phyloP scores from a whole-genome alignment of 2,888 invertebrate species.

The Hydroisotoma schaefferi region DNA sequence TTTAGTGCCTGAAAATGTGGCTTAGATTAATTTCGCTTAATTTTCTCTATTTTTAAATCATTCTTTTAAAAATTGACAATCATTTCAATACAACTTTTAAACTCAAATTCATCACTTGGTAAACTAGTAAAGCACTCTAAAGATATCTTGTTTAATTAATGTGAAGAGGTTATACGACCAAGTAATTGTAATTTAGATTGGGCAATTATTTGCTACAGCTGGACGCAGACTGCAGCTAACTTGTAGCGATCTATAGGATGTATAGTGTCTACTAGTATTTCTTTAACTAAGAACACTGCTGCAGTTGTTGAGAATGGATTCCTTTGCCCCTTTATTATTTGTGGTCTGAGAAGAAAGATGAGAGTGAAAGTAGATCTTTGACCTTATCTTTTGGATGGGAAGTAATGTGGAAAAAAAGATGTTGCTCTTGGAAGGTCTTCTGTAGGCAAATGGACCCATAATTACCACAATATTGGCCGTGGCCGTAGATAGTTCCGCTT shows the following conservation, averaged over 20 bases:
- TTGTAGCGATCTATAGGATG: not conserved
- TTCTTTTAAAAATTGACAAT: no score
- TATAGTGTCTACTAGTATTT: not conserved
- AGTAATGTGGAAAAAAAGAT: constrained; percentile 40
- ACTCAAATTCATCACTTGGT: no score
- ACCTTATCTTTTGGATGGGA: constrained; percentile 29
- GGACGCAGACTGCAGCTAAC: not conserved
- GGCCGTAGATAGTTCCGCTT: constrained; percentile 35
- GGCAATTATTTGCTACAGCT: no score
- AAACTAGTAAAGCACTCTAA: no score
- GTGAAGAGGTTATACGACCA: no score
- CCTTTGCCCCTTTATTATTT: not conserved
- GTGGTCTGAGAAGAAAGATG: not conserved
- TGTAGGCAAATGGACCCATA: constrained; percentile 35
- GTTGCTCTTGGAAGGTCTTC: constrained; percentile 32
- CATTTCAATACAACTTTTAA: no score
- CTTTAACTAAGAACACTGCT: not conserved
- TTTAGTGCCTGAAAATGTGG: no score
- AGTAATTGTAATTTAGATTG: no score
- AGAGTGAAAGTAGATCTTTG: constrained; percentile 10
- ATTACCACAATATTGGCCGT: constrained; percentile 36
- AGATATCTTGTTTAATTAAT: no score
- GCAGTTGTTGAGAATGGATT: not conserved
- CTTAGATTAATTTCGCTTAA: no score
- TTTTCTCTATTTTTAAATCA: no score